A percentile compares a stretch with the other conserved stretches of the same genome.
Conservation (phyloP, 2,888 invertebrate species). For the Drosophila austrosaltans region DNA sequence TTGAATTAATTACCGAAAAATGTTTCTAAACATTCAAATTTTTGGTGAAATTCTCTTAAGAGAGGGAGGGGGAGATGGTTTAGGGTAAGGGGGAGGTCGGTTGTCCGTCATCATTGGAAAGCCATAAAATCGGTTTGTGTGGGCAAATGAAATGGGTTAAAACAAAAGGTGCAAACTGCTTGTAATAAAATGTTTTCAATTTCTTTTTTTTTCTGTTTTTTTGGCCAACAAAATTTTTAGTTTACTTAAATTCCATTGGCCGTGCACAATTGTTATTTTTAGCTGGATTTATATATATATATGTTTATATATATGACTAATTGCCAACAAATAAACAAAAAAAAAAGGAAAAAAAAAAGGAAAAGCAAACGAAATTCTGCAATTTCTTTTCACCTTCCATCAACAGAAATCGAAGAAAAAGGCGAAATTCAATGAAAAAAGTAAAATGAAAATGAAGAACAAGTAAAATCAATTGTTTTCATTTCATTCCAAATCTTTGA, state of each 20-base stretch:
- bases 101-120: slow-evolving; percentile 59
- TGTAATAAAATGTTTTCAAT: slow-evolving; percentile 46
- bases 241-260: slow-evolving; percentile 39
- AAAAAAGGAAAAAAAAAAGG: background rate
- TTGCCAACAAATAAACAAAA: slow-evolving; percentile 20
- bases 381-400: background rate
- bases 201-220: background rate
- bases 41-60: background rate
- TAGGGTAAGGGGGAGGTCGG: background rate
- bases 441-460: background rate
- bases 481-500: background rate
- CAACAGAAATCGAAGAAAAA: slow-evolving; percentile 2
- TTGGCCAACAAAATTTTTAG: slow-evolving; percentile 40
- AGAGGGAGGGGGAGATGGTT: background rate
- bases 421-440: too few species aligned
- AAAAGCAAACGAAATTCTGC: slow-evolving; percentile 22
- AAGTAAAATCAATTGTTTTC: slow-evolving; percentile 38
- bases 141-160: slow-evolving; percentile 19
- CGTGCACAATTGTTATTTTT: slow-evolving; percentile 44
- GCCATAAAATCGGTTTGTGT: slow-evolving; percentile 58
- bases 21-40: slow-evolving; percentile 59
- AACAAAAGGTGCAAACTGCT: slow-evolving; percentile 49
- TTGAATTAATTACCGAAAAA: slow-evolving; percentile 67
- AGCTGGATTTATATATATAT: slow-evolving; percentile 17
- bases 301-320: slow-evolving; percentile 33